Evolutionary conservation across 2,888 invertebrate species (phyloP), one percentile per base, ranked within the genome.

Genomic region (Timema podura): DNA sequence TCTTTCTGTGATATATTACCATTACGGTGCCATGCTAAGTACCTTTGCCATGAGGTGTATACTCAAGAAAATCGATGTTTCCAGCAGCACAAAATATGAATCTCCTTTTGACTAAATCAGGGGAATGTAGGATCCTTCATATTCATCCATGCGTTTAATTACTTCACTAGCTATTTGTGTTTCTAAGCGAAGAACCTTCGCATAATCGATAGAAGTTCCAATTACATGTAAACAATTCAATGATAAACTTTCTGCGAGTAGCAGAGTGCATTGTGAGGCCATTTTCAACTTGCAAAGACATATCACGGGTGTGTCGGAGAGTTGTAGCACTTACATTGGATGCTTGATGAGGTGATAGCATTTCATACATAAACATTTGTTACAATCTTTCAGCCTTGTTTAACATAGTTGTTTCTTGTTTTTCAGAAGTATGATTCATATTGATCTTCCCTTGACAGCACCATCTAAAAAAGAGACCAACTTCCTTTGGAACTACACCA

Each of bases 71-170:
- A 45, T 59, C 59, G 45, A 59, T 59, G 45, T 15, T 59, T 3
- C 30, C 61, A 10, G 44, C 61, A 61, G 61, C 61, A 61, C 61
- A 61, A 61, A 16, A 61, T 61, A 61, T 61, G 61, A 16, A 61
- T 45, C 44, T 9, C 30, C 61, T 11, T 61, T 44, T n/a, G 30
- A 45, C 44, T 44, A 9, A 44, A 16, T 59, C 59, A 59, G 16
- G 61, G 61, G 61, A 61, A 61, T 61, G 30, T 61, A 61, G 45
- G 16, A 54, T 54, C 54, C 6, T 10, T 16, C 54, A 54, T 16
- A 54, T 16, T 54, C 49, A 49, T 49, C 44, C 30, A 54, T 54
- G 7, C 6, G 7, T 7, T 54, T 5, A 7, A 2, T 15, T 15
- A 54, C 7, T 54, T 54, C 54, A 54, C 54, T 15, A 8, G 11